Percentiles rank a stretch among this genome's conserved stretches.
Conservation (phyloP, 2,888 invertebrate species). For the Drosophila planitibia region DNA sequence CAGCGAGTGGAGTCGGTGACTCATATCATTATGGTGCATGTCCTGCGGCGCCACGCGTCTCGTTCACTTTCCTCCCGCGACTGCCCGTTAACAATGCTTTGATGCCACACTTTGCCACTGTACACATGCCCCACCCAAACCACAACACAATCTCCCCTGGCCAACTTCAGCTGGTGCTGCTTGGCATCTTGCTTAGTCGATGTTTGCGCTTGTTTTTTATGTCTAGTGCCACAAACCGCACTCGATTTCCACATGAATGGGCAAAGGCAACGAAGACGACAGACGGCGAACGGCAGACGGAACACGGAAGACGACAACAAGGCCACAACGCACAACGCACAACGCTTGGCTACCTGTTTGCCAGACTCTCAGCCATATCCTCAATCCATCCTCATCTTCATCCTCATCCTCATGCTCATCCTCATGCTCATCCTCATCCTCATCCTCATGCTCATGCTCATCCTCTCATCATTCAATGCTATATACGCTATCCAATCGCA, state of each 20-base stretch:
- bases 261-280: constrained; percentile 32
- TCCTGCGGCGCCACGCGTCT: constrained; percentile 74
- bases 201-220: constrained; percentile 58
- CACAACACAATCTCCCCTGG: background rate
- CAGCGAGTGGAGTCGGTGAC: constrained; percentile 64
- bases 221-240: constrained; percentile 70
- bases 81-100: constrained; percentile 37
- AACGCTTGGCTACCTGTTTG: constrained; percentile 56
- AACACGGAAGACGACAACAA: constrained; percentile 10
- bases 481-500: constrained; percentile 26
- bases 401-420: constrained; percentile 2
- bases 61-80: constrained; percentile 1
- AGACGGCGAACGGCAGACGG: background rate
- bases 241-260: constrained; percentile 75
- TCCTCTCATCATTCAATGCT: constrained; percentile 25
- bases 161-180: constrained; percentile 8
- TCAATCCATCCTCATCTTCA: constrained; percentile 8
- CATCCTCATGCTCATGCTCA: constrained; percentile 1
- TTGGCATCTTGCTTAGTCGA: constrained; percentile 2
- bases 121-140: background rate
- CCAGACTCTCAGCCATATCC: constrained; percentile 19
- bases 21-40: constrained; percentile 78
- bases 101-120: constrained; percentile 51
- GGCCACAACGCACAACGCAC: constrained; percentile 19
- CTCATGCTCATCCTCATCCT: constrained; percentile 5